phyloP scores from a whole-genome alignment of 1,140 invertebrate species.

The Zophobas morio region DNA sequence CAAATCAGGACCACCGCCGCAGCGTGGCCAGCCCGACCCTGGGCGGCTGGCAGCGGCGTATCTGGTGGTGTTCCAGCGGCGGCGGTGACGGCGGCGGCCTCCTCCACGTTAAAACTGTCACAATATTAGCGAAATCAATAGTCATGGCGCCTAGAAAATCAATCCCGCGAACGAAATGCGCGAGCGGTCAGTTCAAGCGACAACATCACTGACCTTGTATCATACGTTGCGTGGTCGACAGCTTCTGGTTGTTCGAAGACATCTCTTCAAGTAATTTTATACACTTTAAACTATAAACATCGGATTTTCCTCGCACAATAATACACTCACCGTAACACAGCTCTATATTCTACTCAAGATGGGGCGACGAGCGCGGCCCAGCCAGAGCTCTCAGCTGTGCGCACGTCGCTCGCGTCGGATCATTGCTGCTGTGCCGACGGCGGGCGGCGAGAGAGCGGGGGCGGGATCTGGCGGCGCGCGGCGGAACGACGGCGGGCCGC shows the following conservation, averaged over 20 bases:
- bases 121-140: constrained; percentile 66
- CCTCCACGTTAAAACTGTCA: constrained; percentile 49
- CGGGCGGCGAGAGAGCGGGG: background rate
- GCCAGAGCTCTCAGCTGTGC: constrained; percentile 65
- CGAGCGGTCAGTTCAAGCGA: constrained; percentile 52
- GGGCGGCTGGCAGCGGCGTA: constrained; percentile 26
- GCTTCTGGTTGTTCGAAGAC: constrained; percentile 68
- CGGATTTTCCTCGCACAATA: constrained; percentile 66
- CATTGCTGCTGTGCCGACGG: constrained; percentile 55
- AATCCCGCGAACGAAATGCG: constrained; percentile 65
- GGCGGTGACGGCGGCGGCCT: background rate
- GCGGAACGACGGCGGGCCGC: constrained; percentile 19
- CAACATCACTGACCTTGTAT: constrained; percentile 67
- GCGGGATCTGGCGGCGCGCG: constrained; percentile 45
- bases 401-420: constrained; percentile 63
- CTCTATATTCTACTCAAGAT: constrained; percentile 69
- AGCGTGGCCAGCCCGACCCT: constrained; percentile 44
- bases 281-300: constrained; percentile 69
- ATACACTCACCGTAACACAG: constrained; percentile 67
- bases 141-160: constrained; percentile 69
- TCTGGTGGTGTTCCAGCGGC: background rate
- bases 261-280: constrained; percentile 66
- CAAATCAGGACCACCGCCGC: constrained; percentile 59
- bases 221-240: constrained; percentile 68
- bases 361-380: constrained; percentile 67